A percentile compares a stretch with the other conserved stretches of the same genome.
These are phyloP conservation scores for Stomatorhinus walkeri DNA, from an alignment of 2,797 vertebrate genomes.

Conservation along the genomic window DNA sequence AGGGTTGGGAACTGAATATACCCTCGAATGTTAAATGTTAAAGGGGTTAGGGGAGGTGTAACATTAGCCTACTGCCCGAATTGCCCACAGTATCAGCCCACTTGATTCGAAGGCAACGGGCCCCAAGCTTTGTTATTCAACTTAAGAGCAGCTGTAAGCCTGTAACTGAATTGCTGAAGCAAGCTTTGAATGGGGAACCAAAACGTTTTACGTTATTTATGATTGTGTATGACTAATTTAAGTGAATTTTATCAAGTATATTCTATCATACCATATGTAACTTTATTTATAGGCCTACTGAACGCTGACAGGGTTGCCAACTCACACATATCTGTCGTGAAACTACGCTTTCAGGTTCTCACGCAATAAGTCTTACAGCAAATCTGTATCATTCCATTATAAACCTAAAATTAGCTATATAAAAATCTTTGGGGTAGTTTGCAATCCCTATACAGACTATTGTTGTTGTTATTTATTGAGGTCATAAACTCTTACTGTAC, in stretches of 20 bases:
- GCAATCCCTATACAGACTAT: too few species aligned
- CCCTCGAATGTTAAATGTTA: background rate
- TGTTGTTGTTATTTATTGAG: too few species aligned
- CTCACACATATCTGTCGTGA: background rate
- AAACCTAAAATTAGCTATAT: too few species aligned
- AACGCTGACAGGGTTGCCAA: background rate
- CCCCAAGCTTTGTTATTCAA: too few species aligned
- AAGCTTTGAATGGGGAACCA: background rate
- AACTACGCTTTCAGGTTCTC: background rate
- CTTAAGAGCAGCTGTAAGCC: too few species aligned
- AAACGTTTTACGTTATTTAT: background rate
- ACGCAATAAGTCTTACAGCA: too few species aligned
- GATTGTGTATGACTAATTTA: background rate
- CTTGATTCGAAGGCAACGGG: background rate
- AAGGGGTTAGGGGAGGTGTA: background rate
- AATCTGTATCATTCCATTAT: too few species aligned
- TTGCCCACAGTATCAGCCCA: background rate
- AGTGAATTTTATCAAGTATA: background rate
- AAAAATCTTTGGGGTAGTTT: too few species aligned
- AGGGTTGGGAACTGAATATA: background rate
- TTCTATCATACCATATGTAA: background rate
- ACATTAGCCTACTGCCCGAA: background rate
- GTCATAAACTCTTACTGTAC: too few species aligned
- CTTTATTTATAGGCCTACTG: background rate
- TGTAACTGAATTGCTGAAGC: too few species aligned